Base-by-base conservation (phyloP, 2,797 vertebrate species). In the Triplophysa yarkandensis region DNA sequence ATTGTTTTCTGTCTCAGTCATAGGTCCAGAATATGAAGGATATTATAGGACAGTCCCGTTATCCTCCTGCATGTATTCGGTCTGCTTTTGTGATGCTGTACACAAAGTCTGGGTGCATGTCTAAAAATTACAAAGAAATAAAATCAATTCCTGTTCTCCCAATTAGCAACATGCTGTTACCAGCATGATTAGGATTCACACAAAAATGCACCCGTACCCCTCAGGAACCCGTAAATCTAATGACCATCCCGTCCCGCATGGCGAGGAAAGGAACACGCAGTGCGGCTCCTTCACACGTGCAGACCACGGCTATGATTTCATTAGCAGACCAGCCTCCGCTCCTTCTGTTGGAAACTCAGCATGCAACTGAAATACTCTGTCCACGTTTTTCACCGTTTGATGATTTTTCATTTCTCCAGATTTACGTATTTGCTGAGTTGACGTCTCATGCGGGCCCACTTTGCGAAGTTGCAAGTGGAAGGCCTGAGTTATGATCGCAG, bases 231-330 rank as follows among this genome's bases (percentile, higher is more conserved):
- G 80, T 92, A 89, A 90, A 91, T 91, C 87, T 83, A 75, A 68
- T 76, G 80, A 83, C 80, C 62, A 58, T n/a, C 46, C 85, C 81
- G 17, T 30, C 71, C 79, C 76, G 41, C 77, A 81, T 83, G 67
- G 72, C 61, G 75, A 79, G 43, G 73, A 66, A 58, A 61, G 54
- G 16, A 68, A 68, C 68, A 62, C 25, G 69, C 50, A 55, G 68
- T 57, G 58, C 50, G 39, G 68, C 3, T 50, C 74, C 71, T 84
- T 83, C 74, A 60, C 70, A 46, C 83, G 68, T 75, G 82, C 83
- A 85, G 79, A 84, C 73, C 55, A 83, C 80, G 77, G 83, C 86
- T 85, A 83, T 89, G 83, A 88, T 90, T 88, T 88, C 83, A 88
- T 89, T 88, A 89, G 81, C 86, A 89, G 85, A 80, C 81, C 71